Conservation (phyloP, 2,888 invertebrate genomes). For the Hyalella azteca region DNA sequence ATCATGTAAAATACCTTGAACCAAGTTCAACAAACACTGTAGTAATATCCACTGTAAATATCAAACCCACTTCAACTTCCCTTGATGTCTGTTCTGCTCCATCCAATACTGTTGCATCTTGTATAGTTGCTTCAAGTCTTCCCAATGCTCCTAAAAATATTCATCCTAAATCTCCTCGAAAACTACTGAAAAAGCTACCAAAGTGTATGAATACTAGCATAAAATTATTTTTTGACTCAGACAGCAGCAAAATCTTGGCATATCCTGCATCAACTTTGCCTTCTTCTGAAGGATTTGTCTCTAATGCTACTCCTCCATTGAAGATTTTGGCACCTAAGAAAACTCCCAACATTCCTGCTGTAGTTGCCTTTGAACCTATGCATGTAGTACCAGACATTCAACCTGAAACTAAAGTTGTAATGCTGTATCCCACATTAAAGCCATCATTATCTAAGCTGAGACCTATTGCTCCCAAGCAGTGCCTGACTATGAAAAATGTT, state of each 20-base stretch:
- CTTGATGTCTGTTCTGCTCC: no score
- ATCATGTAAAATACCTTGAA: background rate
- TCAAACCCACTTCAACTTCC: no score
- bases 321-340: background rate
- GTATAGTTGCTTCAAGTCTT: no score
- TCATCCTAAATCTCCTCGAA: background rate
- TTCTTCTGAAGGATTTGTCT: no score
- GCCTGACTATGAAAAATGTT: background rate
- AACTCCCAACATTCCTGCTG: background rate
- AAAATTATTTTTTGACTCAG: no score
- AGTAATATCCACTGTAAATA: background rate
- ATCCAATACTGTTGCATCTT: background rate
- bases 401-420: background rate
- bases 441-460: background rate
- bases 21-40: background rate
- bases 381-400: background rate
- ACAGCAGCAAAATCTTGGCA: no score
- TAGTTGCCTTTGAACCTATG: background rate
- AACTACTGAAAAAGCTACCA: background rate
- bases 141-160: background rate
- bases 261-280: no score
- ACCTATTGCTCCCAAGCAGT: conserved; percentile 7
- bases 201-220: no score
- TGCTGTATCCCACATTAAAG: background rate
- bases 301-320: background rate